Conservation (phyloP, 1,140 invertebrate genomes). For the Maconellicoccus hirsutus region DNA sequence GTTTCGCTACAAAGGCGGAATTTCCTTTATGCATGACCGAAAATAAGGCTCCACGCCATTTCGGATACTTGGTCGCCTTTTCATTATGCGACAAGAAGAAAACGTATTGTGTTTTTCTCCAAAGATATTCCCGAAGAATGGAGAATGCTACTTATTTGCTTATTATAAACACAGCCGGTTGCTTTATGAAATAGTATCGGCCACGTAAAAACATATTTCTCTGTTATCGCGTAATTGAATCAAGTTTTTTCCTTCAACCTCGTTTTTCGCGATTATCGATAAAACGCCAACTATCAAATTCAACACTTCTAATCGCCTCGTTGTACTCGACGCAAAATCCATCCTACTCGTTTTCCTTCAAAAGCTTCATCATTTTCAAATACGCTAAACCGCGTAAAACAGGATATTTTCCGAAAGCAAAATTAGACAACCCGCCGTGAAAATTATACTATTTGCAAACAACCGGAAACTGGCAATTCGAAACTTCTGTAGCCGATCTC, state of each 20-base stretch:
- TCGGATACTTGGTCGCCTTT: slow-evolving; percentile 1
- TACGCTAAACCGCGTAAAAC: background rate
- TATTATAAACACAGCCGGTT: background rate
- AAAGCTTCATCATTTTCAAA: too few relatives aligned
- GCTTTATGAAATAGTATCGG: background rate
- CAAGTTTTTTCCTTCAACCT: background rate
- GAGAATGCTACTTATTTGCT: background rate
- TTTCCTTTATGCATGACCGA: slow-evolving; percentile 6
- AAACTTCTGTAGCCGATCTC: slow-evolving; percentile 11
- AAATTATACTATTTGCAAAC: slow-evolving; percentile 22
- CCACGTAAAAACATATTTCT: background rate
- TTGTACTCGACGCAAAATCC: too few relatives aligned
- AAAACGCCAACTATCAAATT: too few relatives aligned
- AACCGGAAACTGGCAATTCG: slow-evolving; percentile 10
- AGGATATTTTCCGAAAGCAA: background rate
- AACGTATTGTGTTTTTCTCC: background rate
- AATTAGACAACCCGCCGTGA: slow-evolving; percentile 13
- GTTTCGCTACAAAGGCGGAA: slow-evolving; percentile 14
- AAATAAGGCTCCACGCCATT: background rate
- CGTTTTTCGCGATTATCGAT: too few relatives aligned
- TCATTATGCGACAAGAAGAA: background rate
- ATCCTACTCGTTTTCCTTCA: too few relatives aligned
- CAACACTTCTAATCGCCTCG: too few relatives aligned
- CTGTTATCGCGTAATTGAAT: background rate
- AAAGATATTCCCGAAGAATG: background rate